These are phyloP conservation scores for Drosophila acutilabella DNA, from an alignment of 2,888 invertebrate genomes.

Conservation along the genomic window DNA sequence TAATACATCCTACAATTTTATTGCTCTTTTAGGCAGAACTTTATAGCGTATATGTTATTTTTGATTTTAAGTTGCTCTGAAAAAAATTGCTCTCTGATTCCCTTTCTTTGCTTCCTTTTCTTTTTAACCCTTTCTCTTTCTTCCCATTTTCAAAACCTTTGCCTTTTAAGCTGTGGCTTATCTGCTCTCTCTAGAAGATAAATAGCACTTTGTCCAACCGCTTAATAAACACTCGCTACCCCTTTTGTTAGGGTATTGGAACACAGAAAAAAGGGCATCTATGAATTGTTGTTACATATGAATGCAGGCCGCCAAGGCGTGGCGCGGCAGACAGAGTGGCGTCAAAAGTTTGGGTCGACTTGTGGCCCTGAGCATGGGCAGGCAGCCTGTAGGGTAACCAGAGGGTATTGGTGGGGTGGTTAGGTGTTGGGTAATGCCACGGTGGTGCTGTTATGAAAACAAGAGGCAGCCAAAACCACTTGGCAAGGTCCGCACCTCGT, in stretches of 20 bases:
- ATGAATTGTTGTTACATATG: conserved; percentile 65
- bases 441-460: conserved; percentile 71
- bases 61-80: too few relatives aligned
- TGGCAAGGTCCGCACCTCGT: conserved; percentile 75
- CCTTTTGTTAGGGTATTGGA: conserved; percentile 43
- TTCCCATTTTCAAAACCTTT: too few relatives aligned
- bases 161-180: neutral
- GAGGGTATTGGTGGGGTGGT: neutral
- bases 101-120: neutral
- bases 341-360: conserved; percentile 65
- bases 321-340: conserved; percentile 78
- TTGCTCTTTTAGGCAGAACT: neutral
- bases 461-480: conserved; percentile 79
- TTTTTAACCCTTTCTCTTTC: neutral
- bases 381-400: neutral
- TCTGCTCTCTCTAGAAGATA: neutral
- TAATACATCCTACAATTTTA: neutral
- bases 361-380: conserved; percentile 15
- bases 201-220: neutral
- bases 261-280: conserved; percentile 68
- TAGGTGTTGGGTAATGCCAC: conserved; percentile 12
- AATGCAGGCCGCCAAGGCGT: conserved; percentile 78
- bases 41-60: neutral
- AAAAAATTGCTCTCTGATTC: neutral
- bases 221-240: neutral